Percentiles rank a stretch among this genome's conserved stretches.
These are phyloP conservation scores for Gibbula magus DNA, from an alignment of 2,888 invertebrate genomes.

Conservation along the genomic window DNA sequence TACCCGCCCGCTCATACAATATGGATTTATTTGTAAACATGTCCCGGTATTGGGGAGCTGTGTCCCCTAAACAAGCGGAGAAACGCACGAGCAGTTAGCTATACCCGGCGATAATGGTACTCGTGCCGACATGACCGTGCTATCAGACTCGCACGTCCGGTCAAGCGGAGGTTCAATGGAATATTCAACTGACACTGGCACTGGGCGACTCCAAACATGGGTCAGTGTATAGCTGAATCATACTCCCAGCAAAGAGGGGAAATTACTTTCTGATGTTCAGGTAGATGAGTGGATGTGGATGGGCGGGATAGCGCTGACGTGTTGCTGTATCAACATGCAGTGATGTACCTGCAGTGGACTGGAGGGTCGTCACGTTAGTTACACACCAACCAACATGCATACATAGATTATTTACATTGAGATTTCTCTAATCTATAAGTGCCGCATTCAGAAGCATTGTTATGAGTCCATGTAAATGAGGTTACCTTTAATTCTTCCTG, in stretches of 20 bases:
- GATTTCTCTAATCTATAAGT: not conserved
- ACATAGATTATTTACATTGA: not conserved
- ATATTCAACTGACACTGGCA: too few relatives aligned
- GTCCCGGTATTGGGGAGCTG: not conserved
- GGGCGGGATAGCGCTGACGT: not conserved
- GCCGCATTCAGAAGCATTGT: not conserved
- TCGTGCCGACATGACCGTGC: not conserved
- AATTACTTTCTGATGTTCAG: constrained; percentile 10
- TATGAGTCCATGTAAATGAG: not conserved
- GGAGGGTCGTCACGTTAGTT: not conserved
- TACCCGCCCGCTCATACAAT: not conserved
- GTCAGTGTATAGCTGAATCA: not conserved
- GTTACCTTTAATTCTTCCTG: constrained; percentile 29
- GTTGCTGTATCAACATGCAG: constrained; percentile 9
- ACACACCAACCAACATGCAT: not conserved
- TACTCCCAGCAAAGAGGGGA: not conserved
- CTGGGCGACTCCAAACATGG: not conserved
- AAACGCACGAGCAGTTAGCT: too few relatives aligned
- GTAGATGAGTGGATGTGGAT: not conserved
- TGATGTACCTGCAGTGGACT: not conserved
- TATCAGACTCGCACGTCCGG: not conserved
- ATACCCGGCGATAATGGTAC: not conserved
- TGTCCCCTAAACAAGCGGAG: too few relatives aligned
- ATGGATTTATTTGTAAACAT: constrained; percentile 11
- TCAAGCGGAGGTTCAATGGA: not conserved